Conservation (phyloP, 2,888 invertebrate species). For the Neoitamus cyanurus region DNA sequence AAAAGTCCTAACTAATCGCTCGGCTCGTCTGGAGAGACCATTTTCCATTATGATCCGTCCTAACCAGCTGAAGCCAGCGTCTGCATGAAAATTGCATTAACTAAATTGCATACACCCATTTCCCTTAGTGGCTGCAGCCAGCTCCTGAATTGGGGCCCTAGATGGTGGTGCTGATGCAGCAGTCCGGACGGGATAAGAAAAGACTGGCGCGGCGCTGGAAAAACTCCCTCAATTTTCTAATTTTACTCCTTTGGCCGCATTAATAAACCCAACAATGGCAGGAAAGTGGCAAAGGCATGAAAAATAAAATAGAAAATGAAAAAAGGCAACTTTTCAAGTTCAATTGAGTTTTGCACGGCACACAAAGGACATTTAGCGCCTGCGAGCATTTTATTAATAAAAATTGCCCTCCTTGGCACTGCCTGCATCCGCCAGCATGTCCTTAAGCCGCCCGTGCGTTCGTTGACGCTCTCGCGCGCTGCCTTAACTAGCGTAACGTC, state of each 20-base stretch:
- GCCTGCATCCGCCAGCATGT: slow-evolving; percentile 22
- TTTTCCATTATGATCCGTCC: slow-evolving; percentile 21
- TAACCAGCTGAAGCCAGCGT: background rate
- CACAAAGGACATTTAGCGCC: slow-evolving; percentile 36
- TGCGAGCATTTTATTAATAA: slow-evolving; percentile 43
- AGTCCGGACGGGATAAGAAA: background rate
- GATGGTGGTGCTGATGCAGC: background rate
- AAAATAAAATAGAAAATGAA: background rate
- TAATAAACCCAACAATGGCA: slow-evolving; percentile 10
- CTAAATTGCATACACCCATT: slow-evolving; percentile 15
- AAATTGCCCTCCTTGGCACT: slow-evolving; percentile 44
- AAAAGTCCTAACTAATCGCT: slow-evolving; percentile 28
- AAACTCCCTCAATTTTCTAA: slow-evolving; percentile 36
- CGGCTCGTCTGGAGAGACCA: slow-evolving; percentile 26
- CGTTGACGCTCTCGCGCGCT: background rate
- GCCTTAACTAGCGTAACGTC: background rate
- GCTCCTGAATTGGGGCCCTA: background rate
- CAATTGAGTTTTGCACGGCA: slow-evolving; percentile 33
- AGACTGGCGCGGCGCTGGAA: background rate
- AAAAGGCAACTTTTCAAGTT: slow-evolving; percentile 23
- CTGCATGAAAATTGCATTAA: slow-evolving; percentile 12
- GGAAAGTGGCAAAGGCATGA: slow-evolving; percentile 3
- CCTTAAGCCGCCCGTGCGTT: background rate
- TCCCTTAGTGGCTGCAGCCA: slow-evolving; percentile 15
- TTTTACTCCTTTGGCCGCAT: slow-evolving; percentile 14